phyloP scores from a whole-genome alignment of 2,888 invertebrate genomes.

The Lepidonotus clava region DNA sequence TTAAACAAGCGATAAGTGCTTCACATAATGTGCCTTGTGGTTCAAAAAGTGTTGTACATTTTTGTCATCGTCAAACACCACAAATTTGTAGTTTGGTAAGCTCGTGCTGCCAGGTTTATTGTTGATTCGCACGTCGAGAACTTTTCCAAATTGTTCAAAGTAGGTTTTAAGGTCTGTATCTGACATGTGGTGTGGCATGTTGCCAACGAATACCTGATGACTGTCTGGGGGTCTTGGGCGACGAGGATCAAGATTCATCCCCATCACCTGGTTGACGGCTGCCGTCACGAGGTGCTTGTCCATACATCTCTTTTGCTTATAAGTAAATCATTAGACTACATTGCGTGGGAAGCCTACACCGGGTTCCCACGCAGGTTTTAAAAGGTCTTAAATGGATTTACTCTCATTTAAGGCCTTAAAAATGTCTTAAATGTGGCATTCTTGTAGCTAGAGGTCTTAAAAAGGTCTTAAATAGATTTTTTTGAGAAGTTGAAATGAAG shows the following conservation, averaged over 20 bases:
- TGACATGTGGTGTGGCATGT: constrained; percentile 92
- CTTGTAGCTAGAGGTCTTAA: too few species aligned
- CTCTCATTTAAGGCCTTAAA: too few species aligned
- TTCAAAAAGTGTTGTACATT: constrained; percentile 88
- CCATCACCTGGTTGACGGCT: constrained; percentile 51
- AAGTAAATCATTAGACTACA: too few species aligned
- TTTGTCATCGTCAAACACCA: constrained; percentile 92
- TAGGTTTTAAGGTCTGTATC: constrained; percentile 89
- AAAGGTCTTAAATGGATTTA: too few species aligned
- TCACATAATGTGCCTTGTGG: constrained; percentile 81
- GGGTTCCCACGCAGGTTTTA: too few species aligned
- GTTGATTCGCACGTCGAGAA: constrained; percentile 93
- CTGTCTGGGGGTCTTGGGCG: constrained; percentile 87
- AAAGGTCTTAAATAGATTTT: too few species aligned
- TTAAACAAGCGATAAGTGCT: too few species aligned
- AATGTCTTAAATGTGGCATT: too few species aligned
- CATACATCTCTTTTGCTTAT: too few species aligned
- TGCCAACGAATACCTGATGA: constrained; percentile 96
- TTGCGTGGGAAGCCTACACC: too few species aligned
- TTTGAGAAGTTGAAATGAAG: too few species aligned
- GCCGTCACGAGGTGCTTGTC: constrained; percentile 52
- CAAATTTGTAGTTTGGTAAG: constrained; percentile 91
- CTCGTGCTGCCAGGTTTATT: constrained; percentile 78
- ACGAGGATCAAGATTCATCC: constrained; percentile 52
- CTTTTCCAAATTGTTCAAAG: constrained; percentile 86